A percentile compares a stretch with the other conserved stretches of the same genome.
These are phyloP conservation scores for Epiblema foenella DNA, from an alignment of 2,888 invertebrate species.

Conservation along the genomic window DNA sequence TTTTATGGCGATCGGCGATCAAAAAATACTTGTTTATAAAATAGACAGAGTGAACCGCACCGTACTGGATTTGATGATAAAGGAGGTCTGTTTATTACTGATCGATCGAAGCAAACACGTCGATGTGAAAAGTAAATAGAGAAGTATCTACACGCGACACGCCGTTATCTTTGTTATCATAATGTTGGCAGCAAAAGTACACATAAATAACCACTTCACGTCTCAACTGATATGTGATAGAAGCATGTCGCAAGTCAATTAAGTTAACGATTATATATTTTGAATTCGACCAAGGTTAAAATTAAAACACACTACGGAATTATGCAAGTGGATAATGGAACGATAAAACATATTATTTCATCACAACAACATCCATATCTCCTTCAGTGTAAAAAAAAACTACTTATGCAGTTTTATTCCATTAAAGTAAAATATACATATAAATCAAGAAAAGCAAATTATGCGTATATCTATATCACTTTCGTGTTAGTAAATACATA, in stretches of 20 bases:
- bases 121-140: conserved; percentile 34
- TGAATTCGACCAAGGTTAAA: conserved; percentile 19
- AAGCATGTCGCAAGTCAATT: conserved; percentile 14
- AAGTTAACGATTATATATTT: conserved; percentile 31
- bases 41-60: conserved; percentile 32
- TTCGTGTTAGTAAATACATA: neutral
- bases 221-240: conserved; percentile 24
- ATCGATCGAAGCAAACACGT: conserved; percentile 17
- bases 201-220: conserved; percentile 37
- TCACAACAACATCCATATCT: no score
- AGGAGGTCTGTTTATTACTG: conserved; percentile 23
- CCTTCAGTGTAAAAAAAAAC: no score
- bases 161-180: conserved; percentile 46
- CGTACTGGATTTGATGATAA: conserved; percentile 14
- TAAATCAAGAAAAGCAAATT: no score
- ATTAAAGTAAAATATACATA: no score
- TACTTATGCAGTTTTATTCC: no score
- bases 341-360: neutral
- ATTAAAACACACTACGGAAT: conserved; percentile 25
- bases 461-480: no score
- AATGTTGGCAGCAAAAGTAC: conserved; percentile 44
- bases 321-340: conserved; percentile 38
- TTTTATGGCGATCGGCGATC: conserved; percentile 68
- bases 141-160: conserved; percentile 24
- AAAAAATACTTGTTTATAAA: conserved; percentile 53